Conservation (phyloP, 1,140 invertebrate genomes). For the Trialeurodes vaporariorum region DNA sequence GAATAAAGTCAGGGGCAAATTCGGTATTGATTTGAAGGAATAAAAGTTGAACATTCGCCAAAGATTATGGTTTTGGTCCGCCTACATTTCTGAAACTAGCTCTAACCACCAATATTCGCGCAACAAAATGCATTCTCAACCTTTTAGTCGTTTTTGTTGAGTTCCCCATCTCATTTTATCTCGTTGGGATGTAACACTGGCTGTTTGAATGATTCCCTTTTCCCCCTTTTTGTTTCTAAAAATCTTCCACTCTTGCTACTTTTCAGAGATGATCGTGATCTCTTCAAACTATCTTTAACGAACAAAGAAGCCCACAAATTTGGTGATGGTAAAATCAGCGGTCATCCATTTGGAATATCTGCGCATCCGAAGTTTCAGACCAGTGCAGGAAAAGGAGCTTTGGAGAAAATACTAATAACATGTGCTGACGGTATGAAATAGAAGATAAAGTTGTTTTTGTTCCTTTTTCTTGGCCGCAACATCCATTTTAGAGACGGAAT, state of each 20-base stretch:
- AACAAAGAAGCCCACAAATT: constrained; percentile 63
- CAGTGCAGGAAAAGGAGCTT: constrained; percentile 51
- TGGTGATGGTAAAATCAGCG: constrained; percentile 63
- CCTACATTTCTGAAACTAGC: too few relatives aligned
- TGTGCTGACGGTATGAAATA: constrained; percentile 79
- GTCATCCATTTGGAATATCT: constrained; percentile 81
- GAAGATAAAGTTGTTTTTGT: too few relatives aligned
- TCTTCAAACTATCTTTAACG: constrained; percentile 78
- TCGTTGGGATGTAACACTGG: not conserved
- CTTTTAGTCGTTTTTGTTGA: not conserved
- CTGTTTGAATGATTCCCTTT: not conserved
- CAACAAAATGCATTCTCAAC: not conserved
- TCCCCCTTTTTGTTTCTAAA: not conserved
- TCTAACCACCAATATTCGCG: not conserved
- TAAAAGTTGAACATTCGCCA: too few relatives aligned
- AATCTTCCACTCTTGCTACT: constrained; percentile 18
- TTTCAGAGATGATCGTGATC: constrained; percentile 76
- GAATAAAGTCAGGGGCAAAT: too few relatives aligned
- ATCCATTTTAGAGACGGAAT: too few relatives aligned
- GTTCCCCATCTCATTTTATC: not conserved
- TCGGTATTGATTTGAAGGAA: too few relatives aligned
- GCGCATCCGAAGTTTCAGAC: constrained; percentile 52
- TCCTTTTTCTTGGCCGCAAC: too few relatives aligned
- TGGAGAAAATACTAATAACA: constrained; percentile 75
- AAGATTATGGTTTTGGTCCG: too few relatives aligned